phyloP scores from a whole-genome alignment of 2,797 vertebrate genomes.

The Oceanodroma leucorhoa region DNA sequence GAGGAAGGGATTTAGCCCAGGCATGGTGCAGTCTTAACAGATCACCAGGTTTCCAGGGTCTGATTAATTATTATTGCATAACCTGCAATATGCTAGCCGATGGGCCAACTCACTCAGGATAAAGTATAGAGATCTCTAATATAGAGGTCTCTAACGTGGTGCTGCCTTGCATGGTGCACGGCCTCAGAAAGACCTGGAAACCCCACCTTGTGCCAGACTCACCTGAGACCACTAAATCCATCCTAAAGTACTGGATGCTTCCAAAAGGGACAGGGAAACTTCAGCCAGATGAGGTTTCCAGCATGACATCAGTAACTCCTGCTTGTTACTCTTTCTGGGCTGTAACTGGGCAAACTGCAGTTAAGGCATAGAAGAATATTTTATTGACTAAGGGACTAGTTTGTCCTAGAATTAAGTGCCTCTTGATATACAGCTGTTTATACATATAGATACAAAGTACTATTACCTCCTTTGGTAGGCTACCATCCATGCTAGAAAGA shows the following conservation, averaged over 20 bases:
- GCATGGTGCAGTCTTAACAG: neutral
- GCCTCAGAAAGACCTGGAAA: neutral
- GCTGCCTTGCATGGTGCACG: neutral
- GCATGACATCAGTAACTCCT: neutral
- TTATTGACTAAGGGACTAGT: neutral
- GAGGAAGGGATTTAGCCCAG: neutral
- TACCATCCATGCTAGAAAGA: neutral
- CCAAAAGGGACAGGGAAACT: neutral
- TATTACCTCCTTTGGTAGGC: neutral
- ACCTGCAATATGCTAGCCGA: neutral
- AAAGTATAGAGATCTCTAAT: neutral
- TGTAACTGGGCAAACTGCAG: neutral
- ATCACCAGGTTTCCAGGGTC: neutral
- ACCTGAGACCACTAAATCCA: neutral
- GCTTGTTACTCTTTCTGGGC: neutral
- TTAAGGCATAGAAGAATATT: neutral
- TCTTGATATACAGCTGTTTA: neutral
- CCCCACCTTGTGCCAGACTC: neutral
- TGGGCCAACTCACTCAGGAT: neutral
- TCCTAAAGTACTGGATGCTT: neutral
- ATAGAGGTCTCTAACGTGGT: fast-evolving
- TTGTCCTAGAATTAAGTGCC: neutral
- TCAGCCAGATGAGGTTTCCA: neutral
- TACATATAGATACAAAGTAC: neutral
- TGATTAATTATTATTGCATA: neutral